Base-by-base conservation (phyloP, 1,140 invertebrate species). In the Nymphalis io region DNA sequence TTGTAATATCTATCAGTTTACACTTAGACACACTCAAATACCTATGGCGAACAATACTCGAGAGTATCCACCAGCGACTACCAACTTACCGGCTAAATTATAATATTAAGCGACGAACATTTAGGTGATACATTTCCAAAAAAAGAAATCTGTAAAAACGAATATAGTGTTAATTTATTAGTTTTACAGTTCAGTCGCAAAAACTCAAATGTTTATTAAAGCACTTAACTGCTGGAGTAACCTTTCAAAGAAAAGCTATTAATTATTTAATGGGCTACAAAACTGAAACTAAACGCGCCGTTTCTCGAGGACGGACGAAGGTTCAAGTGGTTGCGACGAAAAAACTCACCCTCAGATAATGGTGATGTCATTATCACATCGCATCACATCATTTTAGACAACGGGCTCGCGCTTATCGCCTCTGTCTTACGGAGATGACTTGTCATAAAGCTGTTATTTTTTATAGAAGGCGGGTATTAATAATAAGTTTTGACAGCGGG, bases 191-290 rank as follows among this genome's bases (percentile, higher is more conserved):
- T 39, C 1, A 58, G 60, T 48, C 27, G 13, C 55, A 65, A 65
- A 73, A 51, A 51, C 16, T 40, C 15, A 46, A 66, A 55, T 39
- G 44, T 59, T 61, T 71, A 65, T 65, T 71, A 71, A 66, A 57
- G 27, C 72, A 70, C 63, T 74, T 44, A 42, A 74, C 42, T 67
- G 48, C 21, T 60, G 60, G 68, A 64, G 65, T 42, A 72, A 60
- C 38, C 61, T 63, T 85, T 82, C 77, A 80, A 70, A 78, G 81
- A 79, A 81, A 74, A 71, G 63, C 76, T 72, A 83, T 86, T 81
- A 83, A 80, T 82, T 79, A 75, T 81, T 81, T 79, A 72, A 81
- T 72, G 74, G 67, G 72, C 75, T 67, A 80, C 76, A 76, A 84
- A 82, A 77, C 51, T 65, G 68, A 61, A 76, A 77, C 76, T 72